Conservation (phyloP, 2,113 vertebrate genomes). For the Sclerurus mexicanus region DNA sequence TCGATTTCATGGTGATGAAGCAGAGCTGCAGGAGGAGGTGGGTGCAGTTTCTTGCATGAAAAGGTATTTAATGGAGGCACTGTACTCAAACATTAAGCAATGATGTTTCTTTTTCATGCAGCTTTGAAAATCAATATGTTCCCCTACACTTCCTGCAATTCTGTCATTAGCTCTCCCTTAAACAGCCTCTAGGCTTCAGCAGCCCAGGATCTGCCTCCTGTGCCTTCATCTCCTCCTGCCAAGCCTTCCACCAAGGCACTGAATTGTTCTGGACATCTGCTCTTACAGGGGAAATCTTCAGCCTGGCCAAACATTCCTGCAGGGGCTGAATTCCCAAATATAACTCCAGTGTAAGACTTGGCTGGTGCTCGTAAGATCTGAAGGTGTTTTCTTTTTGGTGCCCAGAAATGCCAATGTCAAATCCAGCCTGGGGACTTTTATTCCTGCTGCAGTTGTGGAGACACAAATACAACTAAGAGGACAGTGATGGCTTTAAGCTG, state of each 20-base stretch:
- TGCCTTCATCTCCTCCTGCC: neutral
- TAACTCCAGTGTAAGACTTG: neutral
- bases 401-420: neutral
- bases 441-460: neutral
- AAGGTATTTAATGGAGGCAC: neutral
- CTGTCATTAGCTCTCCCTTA: neutral
- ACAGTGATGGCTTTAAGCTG: neutral
- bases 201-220: neutral
- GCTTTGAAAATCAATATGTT: slow-evolving; percentile 22
- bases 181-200: neutral
- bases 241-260: neutral
- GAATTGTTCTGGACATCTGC: neutral
- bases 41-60: neutral
- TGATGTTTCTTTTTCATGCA: neutral
- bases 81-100: neutral
- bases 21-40: neutral
- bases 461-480: neutral
- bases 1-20: neutral
- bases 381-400: neutral
- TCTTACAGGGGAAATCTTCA: neutral
- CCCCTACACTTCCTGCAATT: neutral
- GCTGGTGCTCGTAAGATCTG: neutral
- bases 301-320: neutral
- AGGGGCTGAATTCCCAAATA: neutral
- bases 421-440: neutral